Evolutionary conservation across 2,113 vertebrate genomes (phyloP).

Genomic region (Tichodroma muraria): DNA sequence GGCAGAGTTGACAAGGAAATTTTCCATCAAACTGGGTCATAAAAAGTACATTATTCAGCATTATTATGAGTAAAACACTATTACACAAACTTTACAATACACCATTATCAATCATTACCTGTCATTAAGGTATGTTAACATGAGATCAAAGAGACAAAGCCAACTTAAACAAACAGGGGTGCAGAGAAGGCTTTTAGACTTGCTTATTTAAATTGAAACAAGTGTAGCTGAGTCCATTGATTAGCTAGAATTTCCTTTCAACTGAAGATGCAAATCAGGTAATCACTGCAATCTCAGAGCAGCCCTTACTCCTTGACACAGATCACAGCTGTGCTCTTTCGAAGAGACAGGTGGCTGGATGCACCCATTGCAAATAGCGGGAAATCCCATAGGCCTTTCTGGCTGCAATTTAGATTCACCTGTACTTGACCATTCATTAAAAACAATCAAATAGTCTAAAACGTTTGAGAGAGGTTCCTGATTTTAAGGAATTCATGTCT

Average conservation of each 20-base stretch:
- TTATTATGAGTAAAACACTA: constrained; percentile 81
- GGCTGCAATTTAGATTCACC: not conserved
- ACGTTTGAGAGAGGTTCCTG: not conserved
- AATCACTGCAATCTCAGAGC: not conserved
- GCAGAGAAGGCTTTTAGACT: constrained; percentile 65
- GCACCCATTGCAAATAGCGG: not conserved
- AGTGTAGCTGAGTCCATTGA: constrained; percentile 44
- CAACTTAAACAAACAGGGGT: constrained; percentile 77
- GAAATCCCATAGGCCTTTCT: constrained; percentile 4
- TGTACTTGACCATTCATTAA: constrained; percentile 20
- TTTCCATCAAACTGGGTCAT: constrained; percentile 79
- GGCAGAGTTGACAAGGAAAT: constrained; percentile 78
- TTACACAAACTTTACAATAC: constrained; percentile 79
- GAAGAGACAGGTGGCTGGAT: not conserved
- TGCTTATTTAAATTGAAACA: constrained; percentile 57
- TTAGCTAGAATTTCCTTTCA: constrained; percentile 63
- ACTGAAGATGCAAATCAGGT: constrained; percentile 58
- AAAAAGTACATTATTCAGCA: constrained; percentile 87
- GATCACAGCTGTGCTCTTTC: not conserved
- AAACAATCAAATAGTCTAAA: constrained; percentile 40
- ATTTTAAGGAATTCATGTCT: not conserved
- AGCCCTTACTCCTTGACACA: not conserved
- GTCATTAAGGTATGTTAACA: constrained; percentile 84
- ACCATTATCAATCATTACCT: constrained; percentile 85
- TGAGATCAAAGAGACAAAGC: constrained; percentile 77